Evolutionary conservation across 2,797 vertebrate species (phyloP), one percentile per base, ranked within the genome.

Genomic region (Enteromius mattozi): DNA sequence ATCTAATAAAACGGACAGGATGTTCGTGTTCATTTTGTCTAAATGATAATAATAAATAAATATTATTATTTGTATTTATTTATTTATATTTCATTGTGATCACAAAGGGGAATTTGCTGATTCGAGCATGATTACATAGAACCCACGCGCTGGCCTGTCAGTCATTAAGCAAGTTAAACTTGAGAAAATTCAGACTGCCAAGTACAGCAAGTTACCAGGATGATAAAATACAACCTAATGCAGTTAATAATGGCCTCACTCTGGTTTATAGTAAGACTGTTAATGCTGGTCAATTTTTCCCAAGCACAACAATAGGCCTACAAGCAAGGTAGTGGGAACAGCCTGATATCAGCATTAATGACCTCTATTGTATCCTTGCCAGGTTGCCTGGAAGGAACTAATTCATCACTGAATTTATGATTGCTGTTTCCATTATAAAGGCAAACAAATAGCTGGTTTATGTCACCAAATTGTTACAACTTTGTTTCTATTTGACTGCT

Each of bases 321-420:
- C 35, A 35, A 40, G 66, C 35, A 24, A 66, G n/a, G 54, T 49
- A 30, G 54, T 51, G 6, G 51, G 75, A 86, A 40, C 2, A 33
- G 76, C 66, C 83, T 86, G 86, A 88, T 82, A 80, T 89, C 86
- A 77, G 70, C 76, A 47, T 86, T 85, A 2, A 90, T 88, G 85
- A 87, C 90, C 91, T 42, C 87, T 86, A 86, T 80, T 93, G 91
- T 90, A 92, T 4, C 33, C 35, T 45, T 83, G 92, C 92, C 92
- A 88, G 33, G 84, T 77, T 75, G 86, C 83, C 88, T 91, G 93
- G 92, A 94, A 94, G 93, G 92, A 94, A 94, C 89, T 91, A 92
- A 93, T 93, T 91, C 88, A 88, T 94, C 91, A 91, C 82, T 85
- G 88, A 72, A 37, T n/a, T 82, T 85, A 87, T 88, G 90, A 90